Evolutionary conservation across 2,797 vertebrate species (phyloP), one percentile per base, ranked within the genome.

Genomic region (Tadarida brasiliensis): DNA sequence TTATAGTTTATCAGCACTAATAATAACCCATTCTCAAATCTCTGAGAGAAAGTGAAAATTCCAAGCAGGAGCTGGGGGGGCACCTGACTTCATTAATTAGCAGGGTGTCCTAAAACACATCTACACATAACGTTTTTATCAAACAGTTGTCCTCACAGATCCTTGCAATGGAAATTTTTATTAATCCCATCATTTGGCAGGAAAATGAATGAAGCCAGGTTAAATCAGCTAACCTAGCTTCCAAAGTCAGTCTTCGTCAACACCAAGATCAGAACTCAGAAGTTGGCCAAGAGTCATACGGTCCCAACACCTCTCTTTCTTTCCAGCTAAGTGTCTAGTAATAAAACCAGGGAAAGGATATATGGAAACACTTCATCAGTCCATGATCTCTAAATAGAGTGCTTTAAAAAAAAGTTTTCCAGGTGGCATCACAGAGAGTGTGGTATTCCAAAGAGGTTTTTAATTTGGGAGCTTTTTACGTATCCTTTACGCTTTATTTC

Each of bases 1-100:
- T 49, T 74, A 47, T 71, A 85, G 77, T 24, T 74, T 19, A 71
- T 57, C 85, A 90, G n/a, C 19, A 92, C 63, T 20, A 65, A 85
- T 14, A 28, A 44, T 49, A 92, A 81, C 51, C 65, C 57, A 90
- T 85, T 91, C 70, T 96, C 73, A 90, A 76, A 80, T 88, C 68
- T 74, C 73, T 80, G 71, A 90, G 24, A 90, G 76, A 94, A 95
- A 95, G 63, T 39, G 39, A 85, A 94, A 92, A 96, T 63, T 70
- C 24, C 20, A 63, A 49, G 49, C 49, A 91, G 78, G 74, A 76
- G 35, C 16, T 51, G 33, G 59, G 14, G 14, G 24, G 61, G 49
- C 16, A 22, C 49, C 16, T 56, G 56, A 83, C 47, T 67, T 56
- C 47, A 63, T 12, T 83, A 90, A 71, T 76, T 51, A 89, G 85